phyloP scores from a whole-genome alignment of 2,113 vertebrate species.

The Odontesthes bonariensis region DNA sequence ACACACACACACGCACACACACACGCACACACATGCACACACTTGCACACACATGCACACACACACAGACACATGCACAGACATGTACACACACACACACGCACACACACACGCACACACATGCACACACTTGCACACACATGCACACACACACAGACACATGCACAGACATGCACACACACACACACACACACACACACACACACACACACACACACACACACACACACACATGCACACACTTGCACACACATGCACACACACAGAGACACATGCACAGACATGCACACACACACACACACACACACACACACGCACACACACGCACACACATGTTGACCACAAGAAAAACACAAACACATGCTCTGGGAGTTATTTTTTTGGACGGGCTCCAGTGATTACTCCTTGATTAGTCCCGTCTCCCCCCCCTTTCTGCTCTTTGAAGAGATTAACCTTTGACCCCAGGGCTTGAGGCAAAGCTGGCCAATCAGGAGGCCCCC shows the following conservation, averaged over 20 bases:
- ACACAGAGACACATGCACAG: too few species aligned
- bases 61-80: constrained; percentile 10
- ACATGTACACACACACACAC: too few species aligned
- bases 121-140: constrained; percentile 5
- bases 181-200: too few species aligned
- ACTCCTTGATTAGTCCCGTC: constrained; percentile 29
- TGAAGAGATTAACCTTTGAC: constrained; percentile 73
- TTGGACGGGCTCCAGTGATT: constrained; percentile 1
- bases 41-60: neutral
- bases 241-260: too few species aligned
- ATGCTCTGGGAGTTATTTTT: neutral
- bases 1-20: neutral
- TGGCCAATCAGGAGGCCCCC: constrained; percentile 70
- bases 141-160: too few species aligned
- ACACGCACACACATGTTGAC: neutral
- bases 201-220: neutral
- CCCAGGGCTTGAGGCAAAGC: constrained; percentile 29
- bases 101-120: too few species aligned
- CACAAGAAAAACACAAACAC: constrained; percentile 20
- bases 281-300: too few species aligned
- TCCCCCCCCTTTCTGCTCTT: neutral
- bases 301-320: too few species aligned
- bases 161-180: too few species aligned
- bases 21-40: too few species aligned
- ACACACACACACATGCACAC: constrained; percentile 14